Base-by-base conservation (phyloP, 2,113 vertebrate genomes). In the Excalfactoria chinensis region DNA sequence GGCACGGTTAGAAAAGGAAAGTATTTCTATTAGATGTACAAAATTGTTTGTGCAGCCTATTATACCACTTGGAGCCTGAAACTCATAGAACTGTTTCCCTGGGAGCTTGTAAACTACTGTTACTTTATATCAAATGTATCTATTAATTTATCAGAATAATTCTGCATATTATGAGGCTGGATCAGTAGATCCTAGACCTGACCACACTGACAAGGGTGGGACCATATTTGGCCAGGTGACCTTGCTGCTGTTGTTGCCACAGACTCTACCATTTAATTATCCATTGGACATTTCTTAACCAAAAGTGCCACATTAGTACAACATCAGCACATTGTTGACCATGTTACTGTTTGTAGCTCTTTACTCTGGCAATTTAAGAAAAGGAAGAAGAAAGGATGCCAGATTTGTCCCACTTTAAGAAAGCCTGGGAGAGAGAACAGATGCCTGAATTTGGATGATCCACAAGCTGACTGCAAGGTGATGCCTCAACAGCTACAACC, bases 311-410 rank as follows among this genome's bases (percentile, higher is more conserved):
- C 2, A 4, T 8, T 21, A 77, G 48, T 40, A 41, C 46, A 40
- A 22, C 0, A 1, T 14, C 76, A 51, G 8, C 5, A 56, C 1
- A 1, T 6, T 20, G 53, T 22, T 49, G 58, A 43, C 28, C 5
- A 1, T 32, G 40, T 53, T 56, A 7, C n/a, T 51, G 7, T 22
- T 7, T 72, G 28, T 41, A 19, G 53, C 26, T 81, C 26, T 7
- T 58, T 49, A 26, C 21, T 20, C 21, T 0, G 34, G 32, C 13
- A 59, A 40, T 67, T 72, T 76, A 60, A 69, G 32, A 28, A 51
- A 32, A 71, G 35, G 16, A 25, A 35, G 48, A 86, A 48, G 48
- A 86, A 49, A 11, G 48, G 23, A 58, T 3, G 8, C 63, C 14
- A 86, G 34, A 34, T 0, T 17, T 40, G 49, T 26, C 37, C 82